Evolutionary conservation across 2,797 vertebrate genomes (phyloP).

Genomic region (Arctocebus calabarensis): DNA sequence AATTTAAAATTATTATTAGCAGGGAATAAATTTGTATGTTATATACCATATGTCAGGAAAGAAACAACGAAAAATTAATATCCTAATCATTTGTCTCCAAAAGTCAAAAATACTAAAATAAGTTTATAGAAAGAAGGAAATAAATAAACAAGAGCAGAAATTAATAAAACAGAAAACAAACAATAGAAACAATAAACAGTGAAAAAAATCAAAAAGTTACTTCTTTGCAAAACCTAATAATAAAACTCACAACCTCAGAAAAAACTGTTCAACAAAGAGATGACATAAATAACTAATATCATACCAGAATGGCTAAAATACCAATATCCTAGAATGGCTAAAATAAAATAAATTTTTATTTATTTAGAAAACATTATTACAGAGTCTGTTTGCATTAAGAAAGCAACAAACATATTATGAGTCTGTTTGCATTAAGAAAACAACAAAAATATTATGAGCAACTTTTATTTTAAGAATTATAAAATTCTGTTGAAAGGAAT

Average conservation of each 20-base stretch:
- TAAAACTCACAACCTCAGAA: neutral
- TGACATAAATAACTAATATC: neutral
- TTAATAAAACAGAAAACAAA: conserved; percentile 16
- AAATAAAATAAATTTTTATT: no score
- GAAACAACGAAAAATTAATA: neutral
- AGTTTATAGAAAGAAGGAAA: neutral
- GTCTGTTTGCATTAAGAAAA: neutral
- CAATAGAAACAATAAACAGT: neutral
- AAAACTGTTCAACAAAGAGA: neutral
- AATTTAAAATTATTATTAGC: neutral
- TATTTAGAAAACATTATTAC: neutral
- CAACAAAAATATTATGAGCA: neutral
- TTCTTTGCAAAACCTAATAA: neutral
- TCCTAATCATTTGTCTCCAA: neutral
- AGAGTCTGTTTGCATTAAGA: neutral
- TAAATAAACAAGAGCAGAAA: neutral
- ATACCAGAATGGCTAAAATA: neutral
- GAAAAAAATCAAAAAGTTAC: neutral
- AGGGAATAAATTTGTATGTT: neutral
- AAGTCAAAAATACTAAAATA: neutral
- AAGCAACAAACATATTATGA: neutral
- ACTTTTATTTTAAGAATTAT: neutral
- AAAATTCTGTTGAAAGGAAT: neutral
- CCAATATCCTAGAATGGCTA: no score
- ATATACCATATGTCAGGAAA: neutral